phyloP scores from a whole-genome alignment of 2,888 invertebrate species.

The Chydorus sphaericus region DNA sequence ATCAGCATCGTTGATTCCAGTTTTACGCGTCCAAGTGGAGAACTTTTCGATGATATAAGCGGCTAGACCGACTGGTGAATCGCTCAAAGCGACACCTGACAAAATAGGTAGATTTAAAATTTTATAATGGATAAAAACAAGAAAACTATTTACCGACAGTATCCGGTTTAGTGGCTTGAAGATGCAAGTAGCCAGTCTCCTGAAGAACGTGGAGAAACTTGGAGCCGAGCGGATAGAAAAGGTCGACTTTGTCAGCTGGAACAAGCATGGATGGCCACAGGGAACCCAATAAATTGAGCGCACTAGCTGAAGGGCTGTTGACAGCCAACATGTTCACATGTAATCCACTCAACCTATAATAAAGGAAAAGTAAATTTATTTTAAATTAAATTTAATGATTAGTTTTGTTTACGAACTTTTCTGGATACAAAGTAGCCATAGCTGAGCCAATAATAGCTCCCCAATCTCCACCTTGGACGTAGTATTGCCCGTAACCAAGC shows the following conservation, averaged over 20 bases:
- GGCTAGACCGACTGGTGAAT: constrained; percentile 71
- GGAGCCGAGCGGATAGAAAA: constrained; percentile 23
- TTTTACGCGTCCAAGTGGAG: constrained; percentile 50
- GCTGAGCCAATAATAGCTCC: constrained; percentile 46
- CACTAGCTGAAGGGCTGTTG: constrained; percentile 23
- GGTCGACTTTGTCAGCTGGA: constrained; percentile 21
- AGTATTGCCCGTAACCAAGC: constrained; percentile 49
- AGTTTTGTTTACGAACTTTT: too few species aligned
- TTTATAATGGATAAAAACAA: too few species aligned
- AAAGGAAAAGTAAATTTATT: neutral
- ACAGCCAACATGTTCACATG: constrained; percentile 48
- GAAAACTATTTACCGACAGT: constrained; percentile 59
- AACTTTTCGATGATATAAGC: constrained; percentile 85
- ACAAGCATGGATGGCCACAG: constrained; percentile 22
- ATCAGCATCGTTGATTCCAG: constrained; percentile 37
- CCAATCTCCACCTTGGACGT: constrained; percentile 70
- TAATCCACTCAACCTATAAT: constrained; percentile 37
- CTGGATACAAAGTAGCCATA: constrained; percentile 49
- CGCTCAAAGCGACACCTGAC: constrained; percentile 52
- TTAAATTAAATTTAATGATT: neutral
- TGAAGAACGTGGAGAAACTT: constrained; percentile 23
- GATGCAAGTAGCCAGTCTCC: constrained; percentile 43
- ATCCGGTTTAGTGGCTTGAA: constrained; percentile 79
- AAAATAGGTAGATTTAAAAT: too few species aligned
- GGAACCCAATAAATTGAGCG: constrained; percentile 23